Evolutionary conservation across 2,113 vertebrate species (phyloP).

Genomic region (Triplophysa dalaica): DNA sequence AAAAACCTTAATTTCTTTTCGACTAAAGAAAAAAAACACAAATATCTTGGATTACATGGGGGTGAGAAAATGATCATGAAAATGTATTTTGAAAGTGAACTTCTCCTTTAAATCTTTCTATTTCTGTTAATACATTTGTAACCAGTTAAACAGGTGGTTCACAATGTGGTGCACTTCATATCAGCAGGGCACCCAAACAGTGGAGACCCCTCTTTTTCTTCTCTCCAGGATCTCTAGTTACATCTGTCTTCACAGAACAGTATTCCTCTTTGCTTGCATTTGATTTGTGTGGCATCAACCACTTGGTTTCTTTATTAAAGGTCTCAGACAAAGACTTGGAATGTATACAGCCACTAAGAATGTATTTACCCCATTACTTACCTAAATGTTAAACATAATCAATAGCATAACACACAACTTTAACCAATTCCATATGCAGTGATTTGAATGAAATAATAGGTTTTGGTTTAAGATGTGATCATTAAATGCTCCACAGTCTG

Average conservation of each 20-base stretch:
- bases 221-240: not conserved
- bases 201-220: not conserved
- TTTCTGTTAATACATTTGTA: not conserved
- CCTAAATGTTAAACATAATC: slow-evolving; percentile 11
- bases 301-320: not conserved
- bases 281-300: not conserved
- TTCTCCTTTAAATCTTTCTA: not conserved
- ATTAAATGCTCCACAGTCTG: slow-evolving; percentile 18
- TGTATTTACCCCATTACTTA: not conserved
- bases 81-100: no score
- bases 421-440: slow-evolving; percentile 21
- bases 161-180: not conserved
- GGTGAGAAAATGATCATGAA: no score
- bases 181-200: slow-evolving; percentile 28
- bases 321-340: not conserved
- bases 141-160: slow-evolving; percentile 8
- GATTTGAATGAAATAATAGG: slow-evolving; percentile 29
- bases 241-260: not conserved
- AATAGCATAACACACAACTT: slow-evolving; percentile 4
- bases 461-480: slow-evolving; percentile 43
- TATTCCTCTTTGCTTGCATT: not conserved
- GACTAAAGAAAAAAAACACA: no score
- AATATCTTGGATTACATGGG: no score
- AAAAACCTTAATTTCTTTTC: no score
- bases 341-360: not conserved